Conservation (phyloP, 2,888 invertebrate species). For the Laspeyria flexula region DNA sequence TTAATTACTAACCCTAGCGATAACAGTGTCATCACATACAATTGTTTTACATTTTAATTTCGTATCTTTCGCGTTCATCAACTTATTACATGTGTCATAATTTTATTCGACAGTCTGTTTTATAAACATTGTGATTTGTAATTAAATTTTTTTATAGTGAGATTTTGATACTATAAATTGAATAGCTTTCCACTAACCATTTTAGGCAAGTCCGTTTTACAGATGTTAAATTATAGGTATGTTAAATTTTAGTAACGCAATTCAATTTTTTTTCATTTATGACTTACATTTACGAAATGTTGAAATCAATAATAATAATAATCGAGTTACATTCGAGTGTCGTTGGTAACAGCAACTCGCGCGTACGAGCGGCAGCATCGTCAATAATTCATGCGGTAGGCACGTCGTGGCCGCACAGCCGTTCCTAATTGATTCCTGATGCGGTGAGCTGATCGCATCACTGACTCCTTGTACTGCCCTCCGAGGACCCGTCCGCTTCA, state of each 20-base stretch:
- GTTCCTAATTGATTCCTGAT: slow-evolving; percentile 85
- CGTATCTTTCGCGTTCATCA: neutral
- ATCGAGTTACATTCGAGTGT: slow-evolving; percentile 61
- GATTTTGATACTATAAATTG: too few relatives aligned
- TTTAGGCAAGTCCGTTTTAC: too few relatives aligned
- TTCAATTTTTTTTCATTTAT: too few relatives aligned
- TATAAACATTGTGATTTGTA: too few relatives aligned
- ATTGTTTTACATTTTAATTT: neutral
- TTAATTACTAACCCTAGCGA: neutral
- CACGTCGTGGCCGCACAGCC: slow-evolving; percentile 79
- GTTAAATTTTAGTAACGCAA: too few relatives aligned
- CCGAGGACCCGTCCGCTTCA: slow-evolving; percentile 77
- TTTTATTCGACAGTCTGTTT: neutral
- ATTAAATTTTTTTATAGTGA: too few relatives aligned
- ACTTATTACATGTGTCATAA: neutral
- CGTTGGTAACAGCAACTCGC: slow-evolving; percentile 54
- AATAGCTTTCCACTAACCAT: too few relatives aligned
- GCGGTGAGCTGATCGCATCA: slow-evolving; percentile 82
- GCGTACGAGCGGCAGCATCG: slow-evolving; percentile 64
- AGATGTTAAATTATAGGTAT: too few relatives aligned
- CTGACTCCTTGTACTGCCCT: slow-evolving; percentile 79
- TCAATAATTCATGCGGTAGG: slow-evolving; percentile 84
- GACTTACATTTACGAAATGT: too few relatives aligned
- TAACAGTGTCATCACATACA: neutral
- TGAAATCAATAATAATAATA: too few relatives aligned